Evolutionary conservation across 1,140 invertebrate species (phyloP).

Genomic region (Neodiprion virginianus): DNA sequence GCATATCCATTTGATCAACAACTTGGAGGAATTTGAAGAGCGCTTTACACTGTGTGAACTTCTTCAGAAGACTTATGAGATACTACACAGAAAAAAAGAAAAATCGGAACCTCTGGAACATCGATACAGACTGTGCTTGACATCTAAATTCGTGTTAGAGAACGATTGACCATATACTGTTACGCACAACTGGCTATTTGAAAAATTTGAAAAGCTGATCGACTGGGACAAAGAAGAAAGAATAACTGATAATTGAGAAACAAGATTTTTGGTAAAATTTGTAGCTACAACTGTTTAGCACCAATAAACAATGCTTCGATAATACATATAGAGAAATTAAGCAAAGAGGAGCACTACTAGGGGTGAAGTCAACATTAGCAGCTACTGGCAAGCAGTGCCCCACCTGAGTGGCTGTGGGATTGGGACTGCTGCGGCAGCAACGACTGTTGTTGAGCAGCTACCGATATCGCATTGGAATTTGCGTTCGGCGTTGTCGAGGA

Average conservation of each 20-base stretch:
- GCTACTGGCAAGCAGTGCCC: slow-evolving; percentile 43
- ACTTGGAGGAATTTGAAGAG: too few species aligned
- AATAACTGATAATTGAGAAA: neutral
- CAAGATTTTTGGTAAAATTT: neutral
- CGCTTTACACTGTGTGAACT: too few species aligned
- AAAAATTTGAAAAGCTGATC: too few species aligned
- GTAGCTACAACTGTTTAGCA: neutral
- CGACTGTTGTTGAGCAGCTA: slow-evolving; percentile 45
- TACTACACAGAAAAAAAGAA: too few species aligned
- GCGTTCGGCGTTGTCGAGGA: slow-evolving; percentile 44
- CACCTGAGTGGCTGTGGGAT: slow-evolving; percentile 55
- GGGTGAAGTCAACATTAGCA: slow-evolving; percentile 30
- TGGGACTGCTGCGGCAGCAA: slow-evolving; percentile 49
- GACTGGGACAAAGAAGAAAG: neutral
- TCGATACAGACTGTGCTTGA: too few species aligned
- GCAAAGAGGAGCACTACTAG: slow-evolving; percentile 31
- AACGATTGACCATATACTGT: neutral
- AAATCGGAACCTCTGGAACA: too few species aligned
- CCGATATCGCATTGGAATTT: slow-evolving; percentile 43
- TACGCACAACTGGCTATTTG: too few species aligned
- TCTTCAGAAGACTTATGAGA: too few species aligned
- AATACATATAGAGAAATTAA: slow-evolving; percentile 13
- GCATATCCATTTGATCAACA: too few species aligned
- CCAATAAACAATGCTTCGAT: neutral
- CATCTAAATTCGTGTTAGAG: neutral